A percentile compares a stretch with the other conserved stretches of the same genome.
Evolutionary conservation across 2,797 vertebrate genomes (phyloP).

Genomic region (Pangasius mekongensis): DNA sequence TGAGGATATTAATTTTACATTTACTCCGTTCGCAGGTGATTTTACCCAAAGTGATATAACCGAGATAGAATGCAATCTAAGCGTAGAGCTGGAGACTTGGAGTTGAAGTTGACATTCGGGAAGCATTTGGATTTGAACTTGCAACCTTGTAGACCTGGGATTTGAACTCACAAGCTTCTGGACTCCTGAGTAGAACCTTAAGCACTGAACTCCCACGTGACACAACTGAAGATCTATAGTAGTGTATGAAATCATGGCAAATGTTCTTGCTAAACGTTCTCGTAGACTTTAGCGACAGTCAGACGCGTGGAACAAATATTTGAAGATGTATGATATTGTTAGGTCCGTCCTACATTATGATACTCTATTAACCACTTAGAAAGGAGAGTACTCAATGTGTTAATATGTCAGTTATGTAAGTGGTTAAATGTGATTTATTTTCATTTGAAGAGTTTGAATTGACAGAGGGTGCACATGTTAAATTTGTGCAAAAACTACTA

Average conservation of each 20-base stretch:
- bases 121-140: neutral
- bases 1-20: neutral
- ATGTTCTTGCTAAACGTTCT: neutral
- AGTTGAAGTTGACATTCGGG: neutral
- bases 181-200: constrained; percentile 3
- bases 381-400: constrained; percentile 13
- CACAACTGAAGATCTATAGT: constrained; percentile 2
- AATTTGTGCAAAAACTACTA: constrained; percentile 19
- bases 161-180: constrained; percentile 11
- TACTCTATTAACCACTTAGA: neutral
- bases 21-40: constrained; percentile 3
- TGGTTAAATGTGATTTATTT: neutral
- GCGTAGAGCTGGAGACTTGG: neutral
- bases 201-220: neutral
- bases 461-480: neutral
- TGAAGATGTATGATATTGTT: neutral
- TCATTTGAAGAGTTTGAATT: neutral
- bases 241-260: neutral
- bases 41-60: constrained; percentile 2
- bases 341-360: neutral
- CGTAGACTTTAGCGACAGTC: neutral
- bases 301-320: neutral
- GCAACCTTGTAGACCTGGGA: constrained; percentile 2
- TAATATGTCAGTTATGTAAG: neutral
- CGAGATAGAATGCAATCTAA: neutral